phyloP scores from a whole-genome alignment of 2,113 vertebrate species.

The Patagioenas fasciata region DNA sequence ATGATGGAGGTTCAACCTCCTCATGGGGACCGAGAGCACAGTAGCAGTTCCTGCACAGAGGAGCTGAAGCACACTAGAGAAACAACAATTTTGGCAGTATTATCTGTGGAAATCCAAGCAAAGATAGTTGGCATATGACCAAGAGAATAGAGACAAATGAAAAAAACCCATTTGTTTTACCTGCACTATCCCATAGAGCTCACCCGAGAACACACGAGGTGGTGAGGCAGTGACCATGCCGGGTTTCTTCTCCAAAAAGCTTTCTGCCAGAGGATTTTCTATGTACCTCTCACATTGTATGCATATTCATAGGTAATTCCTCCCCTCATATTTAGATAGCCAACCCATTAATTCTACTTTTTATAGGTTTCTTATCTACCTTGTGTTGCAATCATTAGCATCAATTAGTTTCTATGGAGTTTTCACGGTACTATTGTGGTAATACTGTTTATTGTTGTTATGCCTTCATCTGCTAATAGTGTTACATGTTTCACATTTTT shows the following conservation, averaged over 20 bases:
- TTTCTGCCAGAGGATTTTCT: background rate
- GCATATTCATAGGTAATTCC: constrained; percentile 22
- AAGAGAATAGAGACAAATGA: background rate
- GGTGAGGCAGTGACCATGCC: background rate
- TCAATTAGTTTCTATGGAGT: constrained; percentile 42
- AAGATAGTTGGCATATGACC: background rate
- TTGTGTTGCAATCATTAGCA: background rate
- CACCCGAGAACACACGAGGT: background rate
- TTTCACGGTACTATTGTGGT: background rate
- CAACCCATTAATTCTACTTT: constrained; percentile 17
- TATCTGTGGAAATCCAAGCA: background rate
- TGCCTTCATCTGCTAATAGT: constrained; percentile 29
- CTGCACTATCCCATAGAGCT: background rate
- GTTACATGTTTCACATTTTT: background rate
- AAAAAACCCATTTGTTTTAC: constrained; percentile 8
- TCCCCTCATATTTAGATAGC: background rate
- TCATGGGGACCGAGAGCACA: background rate
- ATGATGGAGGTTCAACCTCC: background rate
- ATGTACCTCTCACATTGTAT: background rate
- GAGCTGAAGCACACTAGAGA: background rate
- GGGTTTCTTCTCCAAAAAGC: background rate
- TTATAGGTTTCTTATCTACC: constrained; percentile 21
- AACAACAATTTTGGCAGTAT: background rate
- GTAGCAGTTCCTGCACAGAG: background rate
- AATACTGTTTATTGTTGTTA: constrained; percentile 8